phyloP scores from a whole-genome alignment of 2,888 invertebrate genomes.

The Cinara cedri region DNA sequence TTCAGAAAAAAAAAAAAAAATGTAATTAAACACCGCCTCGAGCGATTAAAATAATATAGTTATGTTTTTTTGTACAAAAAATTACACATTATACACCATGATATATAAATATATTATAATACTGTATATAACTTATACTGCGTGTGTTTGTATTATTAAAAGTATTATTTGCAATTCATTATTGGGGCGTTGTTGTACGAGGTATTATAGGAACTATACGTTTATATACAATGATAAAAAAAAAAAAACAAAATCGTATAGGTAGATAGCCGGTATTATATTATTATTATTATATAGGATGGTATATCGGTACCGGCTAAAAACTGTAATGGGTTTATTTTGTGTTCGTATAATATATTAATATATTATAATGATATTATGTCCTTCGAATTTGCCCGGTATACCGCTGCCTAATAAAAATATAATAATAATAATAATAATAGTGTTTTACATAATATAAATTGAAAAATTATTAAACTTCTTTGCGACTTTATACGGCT shows the following conservation, averaged over 20 bases:
- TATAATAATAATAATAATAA: neutral
- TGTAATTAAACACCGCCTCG: constrained; percentile 16
- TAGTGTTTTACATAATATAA: too few relatives aligned
- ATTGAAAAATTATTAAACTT: too few relatives aligned
- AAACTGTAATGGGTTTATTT: constrained; percentile 5
- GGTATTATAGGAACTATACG: constrained; percentile 13
- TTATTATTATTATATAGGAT: too few relatives aligned
- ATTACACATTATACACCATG: neutral
- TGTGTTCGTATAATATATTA: neutral
- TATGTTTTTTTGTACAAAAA: constrained; percentile 34
- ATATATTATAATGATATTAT: too few relatives aligned
- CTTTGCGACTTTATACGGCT: too few relatives aligned
- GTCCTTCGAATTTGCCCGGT: neutral
- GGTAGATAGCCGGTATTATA: too few relatives aligned
- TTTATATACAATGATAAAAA: constrained; percentile 9
- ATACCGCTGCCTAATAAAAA: neutral
- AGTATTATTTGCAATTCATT: constrained; percentile 25
- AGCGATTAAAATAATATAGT: constrained; percentile 27
- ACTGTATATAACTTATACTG: too few relatives aligned
- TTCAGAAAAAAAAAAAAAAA: constrained; percentile 13
- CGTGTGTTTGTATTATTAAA: constrained; percentile 21
- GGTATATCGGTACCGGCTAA: neutral
- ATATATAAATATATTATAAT: too few relatives aligned
- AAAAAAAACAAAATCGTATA: neutral
- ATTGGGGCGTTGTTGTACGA: neutral